Base-by-base conservation (phyloP, 53 echinoderm and acorn worm genomes). In the Crossaster papposus region DNA sequence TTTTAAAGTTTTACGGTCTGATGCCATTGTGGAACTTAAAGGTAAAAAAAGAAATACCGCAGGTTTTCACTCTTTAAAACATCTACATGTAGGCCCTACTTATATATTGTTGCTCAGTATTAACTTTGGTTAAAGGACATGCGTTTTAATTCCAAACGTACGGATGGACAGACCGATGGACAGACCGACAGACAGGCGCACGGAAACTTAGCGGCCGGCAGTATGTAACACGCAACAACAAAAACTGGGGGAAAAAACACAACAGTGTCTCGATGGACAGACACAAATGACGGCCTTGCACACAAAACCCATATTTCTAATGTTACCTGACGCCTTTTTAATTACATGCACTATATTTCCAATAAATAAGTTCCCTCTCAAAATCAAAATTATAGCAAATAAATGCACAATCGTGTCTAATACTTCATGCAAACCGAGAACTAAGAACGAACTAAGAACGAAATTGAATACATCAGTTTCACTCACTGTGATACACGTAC, bases 281-380 rank as follows among this genome's bases (percentile, higher is more conserved):
- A 64, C 8, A 64, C 64, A 64, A 22, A 64, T 22, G 9, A 44
- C 44, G 44, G 44, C 44, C 9, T 44, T 44, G 44, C 44, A 44
- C 44, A 1, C 44, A 44, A 44, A 44, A 44, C 44, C 9, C 5
- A 44, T 7, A 44, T 9, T 44, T 44, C 44, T 44, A 44, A 7
- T 7, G 17, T 73, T 73, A 73, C 54, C 31, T 68, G 54, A 85
- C 85, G 85, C 85, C 72, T 32, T 85, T 85, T 85, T 73, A 73
- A 52, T 81, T 85, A 85, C 85, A 85, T 74, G 85, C 85, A 73
- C 52, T 74, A 85, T 74, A 85, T 74, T 85, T 85, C 73, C 85
- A 85, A 85, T 85, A 85, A 85, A 85, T 85, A 85, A 73, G 83
- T 51, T 68, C 85, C 85, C 85, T 85, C 24, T 37, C 31, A 22